Conservation (phyloP, 1,140 invertebrate genomes). For the Pentalonia nigronervosa region DNA sequence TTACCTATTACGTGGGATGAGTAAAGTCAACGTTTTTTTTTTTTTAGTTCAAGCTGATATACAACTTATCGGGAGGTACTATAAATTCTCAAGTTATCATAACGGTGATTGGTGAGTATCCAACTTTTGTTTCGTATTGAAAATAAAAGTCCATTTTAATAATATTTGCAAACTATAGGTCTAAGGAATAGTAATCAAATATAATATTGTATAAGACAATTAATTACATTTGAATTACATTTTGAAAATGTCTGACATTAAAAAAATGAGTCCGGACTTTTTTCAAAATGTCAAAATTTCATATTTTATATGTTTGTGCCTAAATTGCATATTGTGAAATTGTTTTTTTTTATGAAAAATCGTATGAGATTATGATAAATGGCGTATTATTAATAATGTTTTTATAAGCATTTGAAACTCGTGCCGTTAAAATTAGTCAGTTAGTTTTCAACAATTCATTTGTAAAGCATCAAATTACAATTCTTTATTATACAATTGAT, state of each 20-base stretch:
- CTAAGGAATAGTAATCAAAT: too few relatives aligned
- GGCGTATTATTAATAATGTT: background rate
- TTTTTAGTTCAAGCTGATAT: background rate
- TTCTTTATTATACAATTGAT: background rate
- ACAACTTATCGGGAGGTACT: background rate
- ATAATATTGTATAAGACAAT: too few relatives aligned
- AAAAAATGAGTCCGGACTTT: too few relatives aligned
- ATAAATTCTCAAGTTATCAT: conserved; percentile 15
- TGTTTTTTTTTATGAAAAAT: background rate
- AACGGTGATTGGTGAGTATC: conserved; percentile 32
- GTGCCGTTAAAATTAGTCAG: background rate
- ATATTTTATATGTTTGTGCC: too few relatives aligned
- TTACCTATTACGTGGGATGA: background rate
- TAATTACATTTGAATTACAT: too few relatives aligned
- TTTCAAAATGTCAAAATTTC: too few relatives aligned
- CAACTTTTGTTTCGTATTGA: background rate
- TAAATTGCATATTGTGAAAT: too few relatives aligned
- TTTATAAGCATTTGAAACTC: background rate
- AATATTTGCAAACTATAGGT: too few relatives aligned
- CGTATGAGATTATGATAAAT: background rate
- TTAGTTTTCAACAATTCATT: background rate
- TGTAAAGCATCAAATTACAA: background rate
- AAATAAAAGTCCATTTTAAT: background rate
- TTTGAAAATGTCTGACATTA: too few relatives aligned
- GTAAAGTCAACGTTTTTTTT: background rate